Conservation (phyloP, 2,888 invertebrate species). For the Lasioglossum calceatum region DNA sequence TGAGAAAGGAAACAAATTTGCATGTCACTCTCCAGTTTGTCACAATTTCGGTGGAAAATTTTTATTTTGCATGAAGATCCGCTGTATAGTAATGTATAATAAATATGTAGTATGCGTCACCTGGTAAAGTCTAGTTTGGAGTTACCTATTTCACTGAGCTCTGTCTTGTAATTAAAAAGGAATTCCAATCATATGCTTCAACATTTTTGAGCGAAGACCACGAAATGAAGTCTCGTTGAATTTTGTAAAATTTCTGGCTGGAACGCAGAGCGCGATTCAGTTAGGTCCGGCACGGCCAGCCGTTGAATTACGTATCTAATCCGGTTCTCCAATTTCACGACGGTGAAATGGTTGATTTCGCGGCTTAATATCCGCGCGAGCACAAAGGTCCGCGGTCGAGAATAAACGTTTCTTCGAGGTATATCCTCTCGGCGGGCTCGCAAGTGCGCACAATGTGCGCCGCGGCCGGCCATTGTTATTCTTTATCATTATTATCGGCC, state of each 20-base stretch:
- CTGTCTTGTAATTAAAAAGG: too few species aligned
- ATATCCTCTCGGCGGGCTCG: background rate
- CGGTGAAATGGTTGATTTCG: background rate
- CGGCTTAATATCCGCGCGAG: conserved; percentile 12
- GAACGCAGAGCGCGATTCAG: background rate
- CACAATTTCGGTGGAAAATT: too few species aligned
- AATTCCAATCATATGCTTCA: too few species aligned
- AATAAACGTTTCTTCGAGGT: conserved; percentile 13
- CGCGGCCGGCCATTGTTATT: conserved; percentile 35
- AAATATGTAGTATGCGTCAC: too few species aligned
- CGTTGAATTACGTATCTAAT: background rate
- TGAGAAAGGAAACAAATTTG: too few species aligned
- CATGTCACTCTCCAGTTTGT: too few species aligned
- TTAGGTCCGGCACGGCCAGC: background rate
- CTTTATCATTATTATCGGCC: conserved; percentile 42
- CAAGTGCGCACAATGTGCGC: conserved; percentile 24
- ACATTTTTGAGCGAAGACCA: too few species aligned
- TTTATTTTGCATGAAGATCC: too few species aligned
- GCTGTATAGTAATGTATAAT: too few species aligned
- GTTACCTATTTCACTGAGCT: too few species aligned
- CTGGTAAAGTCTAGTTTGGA: too few species aligned
- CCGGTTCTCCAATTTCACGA: background rate
- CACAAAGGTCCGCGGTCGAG: background rate
- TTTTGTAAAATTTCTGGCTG: background rate
- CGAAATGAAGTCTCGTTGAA: background rate